Evolutionary conservation across 1,140 invertebrate species (phyloP), one percentile per base, ranked within the genome.

Genomic region (Potamilus streckersoni): DNA sequence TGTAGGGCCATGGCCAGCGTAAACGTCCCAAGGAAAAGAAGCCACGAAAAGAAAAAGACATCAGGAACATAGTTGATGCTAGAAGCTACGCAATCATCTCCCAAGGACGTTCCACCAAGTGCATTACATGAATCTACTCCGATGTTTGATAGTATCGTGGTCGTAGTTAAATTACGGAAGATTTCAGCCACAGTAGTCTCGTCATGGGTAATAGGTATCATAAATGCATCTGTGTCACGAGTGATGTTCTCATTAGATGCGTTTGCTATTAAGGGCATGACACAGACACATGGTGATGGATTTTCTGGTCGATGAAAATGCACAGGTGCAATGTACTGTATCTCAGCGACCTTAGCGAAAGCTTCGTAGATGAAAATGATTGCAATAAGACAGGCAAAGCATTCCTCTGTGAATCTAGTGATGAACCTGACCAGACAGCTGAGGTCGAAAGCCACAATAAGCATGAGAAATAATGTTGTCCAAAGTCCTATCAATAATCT

Each of bases 291-390:
- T 58, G 73, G 69, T 69, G 31, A 14, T 14, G 69, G 4, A 20
- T 23, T 13, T 74, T 65, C 11, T 70, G 60, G 13, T 58, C 76
- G 69, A 78, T 84, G 62, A 81, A 74, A 31, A 78, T 88, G 83
- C 12, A 89, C 75, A 0, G 85, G 86, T 14, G 80, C 65, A 0
- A 76, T 27, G 1, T 79, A 57, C 8, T 80, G 78, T 19, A 89
- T 86, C 57, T 84, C 80, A 17, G 77, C 69, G 1, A 88, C 77
- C 80, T 93, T 93, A 73, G 90, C 87, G 74, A 93, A 88, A 88
- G 98, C 96, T 93, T 99, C 98, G 89, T 96, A 97, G 87, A 99
- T 98, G 90, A 99, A 99, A 86, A 99, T 99, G 81, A 99, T 95
- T 3, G 98, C 97, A 85, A 99, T 99, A 13, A 99, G 92, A 3